Percentiles rank a stretch among this genome's conserved stretches.
Evolutionary conservation across 1,140 invertebrate species (phyloP).

Genomic region (Anastrepha obliqua): DNA sequence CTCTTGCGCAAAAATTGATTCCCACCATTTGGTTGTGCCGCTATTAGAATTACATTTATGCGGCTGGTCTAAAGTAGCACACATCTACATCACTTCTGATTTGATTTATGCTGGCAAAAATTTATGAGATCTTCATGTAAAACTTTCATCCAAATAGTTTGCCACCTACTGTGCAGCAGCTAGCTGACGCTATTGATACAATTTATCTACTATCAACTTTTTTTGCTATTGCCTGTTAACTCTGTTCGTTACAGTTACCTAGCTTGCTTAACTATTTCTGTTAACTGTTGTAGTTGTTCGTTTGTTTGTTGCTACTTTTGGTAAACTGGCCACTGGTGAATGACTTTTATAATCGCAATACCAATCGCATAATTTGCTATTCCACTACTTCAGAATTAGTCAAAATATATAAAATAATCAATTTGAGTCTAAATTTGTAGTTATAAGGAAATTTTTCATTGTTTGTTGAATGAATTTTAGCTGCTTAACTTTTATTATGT

Average conservation of each 20-base stretch:
- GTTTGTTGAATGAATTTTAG: too few relatives aligned
- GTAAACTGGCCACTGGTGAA: not conserved
- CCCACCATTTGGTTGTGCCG: not conserved
- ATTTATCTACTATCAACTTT: not conserved
- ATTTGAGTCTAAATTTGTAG: too few relatives aligned
- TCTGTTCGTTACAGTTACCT: not conserved
- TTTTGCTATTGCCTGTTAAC: not conserved
- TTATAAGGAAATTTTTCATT: too few relatives aligned
- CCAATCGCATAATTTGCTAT: not conserved
- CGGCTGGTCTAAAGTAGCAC: not conserved
- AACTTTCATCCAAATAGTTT: conserved; percentile 16
- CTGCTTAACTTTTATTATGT: too few relatives aligned
- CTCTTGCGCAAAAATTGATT: not conserved
- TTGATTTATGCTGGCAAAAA: conserved; percentile 31
- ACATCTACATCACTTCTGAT: conserved; percentile 5
- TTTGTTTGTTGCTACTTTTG: not conserved
- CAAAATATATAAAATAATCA: not conserved
- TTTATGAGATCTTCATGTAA: conserved; percentile 31
- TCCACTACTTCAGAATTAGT: not conserved
- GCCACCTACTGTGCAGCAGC: not conserved
- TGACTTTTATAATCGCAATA: not conserved
- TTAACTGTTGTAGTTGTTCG: not conserved
- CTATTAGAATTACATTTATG: not conserved
- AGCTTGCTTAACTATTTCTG: not conserved
- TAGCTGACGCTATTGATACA: not conserved